Evolutionary conservation across 2,113 vertebrate species (phyloP).

Genomic region (Zosterops lateralis): DNA sequence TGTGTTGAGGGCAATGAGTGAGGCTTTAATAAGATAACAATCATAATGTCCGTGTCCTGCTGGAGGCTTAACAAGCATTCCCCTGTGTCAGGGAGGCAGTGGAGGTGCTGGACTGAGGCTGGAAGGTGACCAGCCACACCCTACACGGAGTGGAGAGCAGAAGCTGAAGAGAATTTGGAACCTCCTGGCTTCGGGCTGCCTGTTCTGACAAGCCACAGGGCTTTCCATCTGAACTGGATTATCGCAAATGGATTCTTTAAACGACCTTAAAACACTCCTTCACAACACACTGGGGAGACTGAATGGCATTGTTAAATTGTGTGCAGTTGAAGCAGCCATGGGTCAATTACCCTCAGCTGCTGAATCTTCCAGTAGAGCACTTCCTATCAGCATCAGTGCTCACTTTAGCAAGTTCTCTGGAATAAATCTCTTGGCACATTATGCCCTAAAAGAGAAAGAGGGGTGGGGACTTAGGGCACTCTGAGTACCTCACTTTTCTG

Average conservation of each 20-base stretch:
- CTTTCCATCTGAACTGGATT: not conserved
- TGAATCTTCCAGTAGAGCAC: not conserved
- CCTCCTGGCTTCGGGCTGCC: not conserved
- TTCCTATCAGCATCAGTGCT: not conserved
- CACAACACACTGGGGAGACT: not conserved
- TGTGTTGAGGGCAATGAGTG: not conserved
- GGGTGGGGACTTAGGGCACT: not conserved
- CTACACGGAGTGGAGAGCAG: accelerated
- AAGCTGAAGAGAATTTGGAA: not conserved
- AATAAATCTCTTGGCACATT: not conserved
- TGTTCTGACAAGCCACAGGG: not conserved
- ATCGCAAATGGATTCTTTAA: not conserved
- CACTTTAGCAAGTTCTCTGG: not conserved
- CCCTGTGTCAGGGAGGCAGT: not conserved
- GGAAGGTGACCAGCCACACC: not conserved
- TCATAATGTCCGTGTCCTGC: not conserved
- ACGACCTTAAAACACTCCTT: not conserved
- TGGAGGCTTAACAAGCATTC: not conserved
- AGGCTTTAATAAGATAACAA: not conserved
- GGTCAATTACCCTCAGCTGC: not conserved
- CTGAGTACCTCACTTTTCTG: not conserved
- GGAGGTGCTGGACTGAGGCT: not conserved
- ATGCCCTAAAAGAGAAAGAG: not conserved
- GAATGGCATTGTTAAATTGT: not conserved
- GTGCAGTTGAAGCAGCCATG: not conserved